Evolutionary conservation across 2,888 invertebrate species (phyloP), one percentile per base, ranked within the genome.

Genomic region (Tenthredo scrophulariae): DNA sequence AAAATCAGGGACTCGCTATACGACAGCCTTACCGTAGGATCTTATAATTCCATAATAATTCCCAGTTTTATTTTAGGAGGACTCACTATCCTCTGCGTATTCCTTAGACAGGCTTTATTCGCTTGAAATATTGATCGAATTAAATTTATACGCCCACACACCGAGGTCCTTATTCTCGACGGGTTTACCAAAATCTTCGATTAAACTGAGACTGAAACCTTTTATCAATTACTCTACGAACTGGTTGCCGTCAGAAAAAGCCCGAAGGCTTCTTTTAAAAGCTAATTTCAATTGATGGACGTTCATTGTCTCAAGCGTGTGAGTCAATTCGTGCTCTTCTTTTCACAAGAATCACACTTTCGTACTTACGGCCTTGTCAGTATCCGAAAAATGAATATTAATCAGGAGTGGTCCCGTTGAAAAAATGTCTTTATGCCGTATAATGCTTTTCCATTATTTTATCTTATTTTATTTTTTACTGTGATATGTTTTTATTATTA

Each of bases 21-120:
- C 40, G 0, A n/a, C 10, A 40, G 62, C 50, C n/a, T 62, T 40
- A 22, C 62, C 37, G 15, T 40, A n/a, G 26, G 18, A 62, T 80
- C 18, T 37, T 26, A 80, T 40, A 62, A 80, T 62, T 62, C 26
- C 40, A 26, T 22, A 80, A 40, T 40, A 37, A 50, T 62, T 80
- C 22, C 58, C 37, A 62, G 22, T 40, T 22, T 40, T 26, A n/a
- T 37, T 40, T 80, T 62, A 13, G 13, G 4, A 13, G 15, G n/a
- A 22, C 10, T 3, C 40, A 58, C 15, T 22, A 80, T 80, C 33
- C 80, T 62, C 5, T 26, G 22, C 1, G 22, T 26, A 58, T 62
- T 62, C 26, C 62, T 22, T 40, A 37, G 26, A 40, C 13, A 62
- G 33, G 50, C 37, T 80, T 80, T 10, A 22, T 62, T 62, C 22